Percentiles rank a stretch among this genome's conserved stretches.
Evolutionary conservation across 2,113 vertebrate genomes (phyloP).

Genomic region (Macquaria ambigua): DNA sequence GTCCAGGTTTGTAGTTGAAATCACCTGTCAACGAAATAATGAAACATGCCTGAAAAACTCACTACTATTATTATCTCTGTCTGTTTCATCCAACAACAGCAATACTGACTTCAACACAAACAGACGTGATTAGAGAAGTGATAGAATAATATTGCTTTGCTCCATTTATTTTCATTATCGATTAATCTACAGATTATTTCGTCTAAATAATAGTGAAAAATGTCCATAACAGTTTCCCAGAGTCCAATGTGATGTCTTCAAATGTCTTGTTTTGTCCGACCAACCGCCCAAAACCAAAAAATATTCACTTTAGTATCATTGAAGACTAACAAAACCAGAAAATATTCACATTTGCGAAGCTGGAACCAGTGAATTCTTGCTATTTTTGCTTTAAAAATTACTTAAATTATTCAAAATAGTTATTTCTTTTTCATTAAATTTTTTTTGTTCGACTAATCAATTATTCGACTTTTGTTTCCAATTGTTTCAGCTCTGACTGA

Average conservation of each 20-base stretch:
- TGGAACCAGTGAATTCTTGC: background rate
- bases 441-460: background rate
- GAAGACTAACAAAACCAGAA: background rate
- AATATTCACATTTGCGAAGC: background rate
- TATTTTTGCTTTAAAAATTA: background rate
- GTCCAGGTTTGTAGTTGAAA: slow-evolving; percentile 14
- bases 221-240: background rate
- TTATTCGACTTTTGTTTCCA: too few relatives aligned
- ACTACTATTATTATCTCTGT: background rate
- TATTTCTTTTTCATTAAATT: too few relatives aligned
- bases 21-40: slow-evolving; percentile 27
- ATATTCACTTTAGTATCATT: background rate
- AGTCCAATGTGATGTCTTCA: background rate
- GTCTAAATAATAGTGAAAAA: background rate
- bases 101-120: background rate
- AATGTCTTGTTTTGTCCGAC: background rate
- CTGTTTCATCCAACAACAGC: slow-evolving; percentile 6
- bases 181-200: background rate
- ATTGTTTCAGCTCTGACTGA: background rate
- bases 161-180: background rate
- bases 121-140: background rate
- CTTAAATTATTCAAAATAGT: background rate
- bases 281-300: background rate
- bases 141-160: background rate
- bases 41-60: slow-evolving; percentile 28